Conservation (phyloP, 37 sponge, comb jelly and placozoan species). For the Petrosia ficiformis region DNA sequence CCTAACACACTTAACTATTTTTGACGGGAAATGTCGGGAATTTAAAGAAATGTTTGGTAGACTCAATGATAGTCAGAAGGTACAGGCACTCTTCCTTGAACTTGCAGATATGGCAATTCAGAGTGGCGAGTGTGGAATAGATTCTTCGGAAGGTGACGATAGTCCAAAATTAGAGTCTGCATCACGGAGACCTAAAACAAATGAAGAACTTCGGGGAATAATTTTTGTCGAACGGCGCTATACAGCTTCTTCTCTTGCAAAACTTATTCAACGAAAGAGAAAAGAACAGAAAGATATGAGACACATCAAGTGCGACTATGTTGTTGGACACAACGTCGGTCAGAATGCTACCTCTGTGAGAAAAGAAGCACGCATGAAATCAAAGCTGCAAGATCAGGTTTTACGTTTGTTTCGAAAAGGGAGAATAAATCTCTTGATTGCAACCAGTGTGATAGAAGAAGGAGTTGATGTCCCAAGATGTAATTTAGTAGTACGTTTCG, state of each 20-base stretch:
- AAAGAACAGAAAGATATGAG: constrained; percentile 20
- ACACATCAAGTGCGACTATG: constrained; percentile 50
- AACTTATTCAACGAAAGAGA: constrained; percentile 26
- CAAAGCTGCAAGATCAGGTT: constrained; percentile 58
- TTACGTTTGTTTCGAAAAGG: constrained; percentile 73
- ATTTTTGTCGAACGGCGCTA: constrained; percentile 81
- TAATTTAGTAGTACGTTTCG: constrained; percentile 88
- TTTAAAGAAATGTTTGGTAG: background rate
- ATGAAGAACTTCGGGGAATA: constrained; percentile 52
- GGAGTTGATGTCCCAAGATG: constrained; percentile 94
- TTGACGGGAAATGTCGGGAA: background rate
- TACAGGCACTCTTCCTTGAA: background rate
- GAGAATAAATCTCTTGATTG: constrained; percentile 77
- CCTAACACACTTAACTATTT: constrained; percentile 24
- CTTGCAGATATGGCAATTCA: background rate
- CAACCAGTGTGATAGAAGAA: constrained; percentile 96
- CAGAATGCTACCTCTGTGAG: background rate
- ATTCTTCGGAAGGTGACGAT: background rate
- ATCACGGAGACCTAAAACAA: background rate
- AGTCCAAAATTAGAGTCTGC: background rate
- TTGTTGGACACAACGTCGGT: constrained; percentile 62
- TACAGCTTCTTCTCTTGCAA: constrained; percentile 46
- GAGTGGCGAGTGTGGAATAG: too few species aligned
- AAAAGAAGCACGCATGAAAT: constrained; percentile 53
- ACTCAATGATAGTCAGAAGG: background rate